These are phyloP conservation scores for Clavelina lepadiformis DNA, from an alignment of 23 tunicate genomes.

Conservation along the genomic window DNA sequence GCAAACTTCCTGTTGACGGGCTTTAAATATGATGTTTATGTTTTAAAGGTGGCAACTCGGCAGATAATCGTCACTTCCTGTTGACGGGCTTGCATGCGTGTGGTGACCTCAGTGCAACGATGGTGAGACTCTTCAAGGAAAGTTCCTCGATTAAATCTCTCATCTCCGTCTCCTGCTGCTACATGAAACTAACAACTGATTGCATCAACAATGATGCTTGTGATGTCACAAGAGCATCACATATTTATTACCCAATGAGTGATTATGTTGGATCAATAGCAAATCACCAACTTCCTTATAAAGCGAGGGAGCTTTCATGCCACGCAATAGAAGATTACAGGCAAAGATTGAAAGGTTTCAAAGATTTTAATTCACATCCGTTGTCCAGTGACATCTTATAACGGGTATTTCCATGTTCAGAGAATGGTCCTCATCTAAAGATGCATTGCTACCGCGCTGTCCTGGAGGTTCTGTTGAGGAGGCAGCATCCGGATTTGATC, in stretches of 20 bases:
- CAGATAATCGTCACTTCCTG: constrained; percentile 1
- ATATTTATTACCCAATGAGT: constrained; percentile 69
- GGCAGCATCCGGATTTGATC: constrained; percentile 39
- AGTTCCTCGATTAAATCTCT: constrained; percentile 28
- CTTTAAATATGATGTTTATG: no score
- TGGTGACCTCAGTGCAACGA: constrained; percentile 90
- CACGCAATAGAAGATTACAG: constrained; percentile 51
- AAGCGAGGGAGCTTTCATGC: constrained; percentile 44
- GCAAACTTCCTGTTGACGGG: no score
- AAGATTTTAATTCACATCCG: not conserved
- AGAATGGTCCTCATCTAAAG: constrained; percentile 23
- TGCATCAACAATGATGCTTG: not conserved
- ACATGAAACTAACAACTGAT: constrained; percentile 66
- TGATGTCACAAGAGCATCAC: no score
- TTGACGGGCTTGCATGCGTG: constrained; percentile 88
- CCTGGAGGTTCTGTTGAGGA: constrained; percentile 43
- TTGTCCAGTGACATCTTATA: no score
- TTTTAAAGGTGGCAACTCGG: not conserved
- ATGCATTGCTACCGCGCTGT: constrained; percentile 78
- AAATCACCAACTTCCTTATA: constrained; percentile 36
- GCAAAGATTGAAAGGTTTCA: constrained; percentile 14
- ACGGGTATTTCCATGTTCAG: constrained; percentile 15
- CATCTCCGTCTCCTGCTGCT: constrained; percentile 86
- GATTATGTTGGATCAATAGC: constrained; percentile 12
- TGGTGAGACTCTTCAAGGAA: constrained; percentile 57